Base-by-base conservation (phyloP, 1,140 invertebrate genomes). In the Telenomus remus region DNA sequence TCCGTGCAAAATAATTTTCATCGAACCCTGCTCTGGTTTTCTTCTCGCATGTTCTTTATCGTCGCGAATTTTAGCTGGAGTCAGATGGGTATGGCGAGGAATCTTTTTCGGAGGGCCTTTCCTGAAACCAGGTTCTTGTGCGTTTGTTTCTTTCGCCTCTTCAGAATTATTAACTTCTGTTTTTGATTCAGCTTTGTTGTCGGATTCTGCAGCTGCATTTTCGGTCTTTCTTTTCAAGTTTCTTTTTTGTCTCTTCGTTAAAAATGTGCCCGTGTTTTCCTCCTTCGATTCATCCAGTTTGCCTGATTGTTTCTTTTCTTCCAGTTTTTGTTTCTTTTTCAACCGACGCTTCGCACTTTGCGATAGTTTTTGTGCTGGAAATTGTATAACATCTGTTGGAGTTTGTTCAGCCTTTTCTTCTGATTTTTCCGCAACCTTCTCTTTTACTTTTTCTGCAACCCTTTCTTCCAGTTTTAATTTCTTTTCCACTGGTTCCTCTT, bases 1-100 rank as follows among this genome's bases (percentile, higher is more conserved):
- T 46, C 92, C 92, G 87, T 93, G 91, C 8, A 93, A 90, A 11
- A 88, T 89, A 4, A 91, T 85, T 79, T 89, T 91, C 35, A 86
- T 86, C 8, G 78, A 54, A 46, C 86, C 85, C 73, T 78, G 61
- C 12, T 88, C 81, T 56, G 87, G 86, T 83, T 92, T 92, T 79
- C 89, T 88, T 19, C 89, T 84, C 64, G 79, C 80, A 44, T 85
- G 87, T 60, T 85, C 86, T 72, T 79, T 78, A 66, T 84, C 81
- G 49, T 87, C 85, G 11, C 81, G 71, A 54, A 80, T 53, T 80
- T 86, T 87, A 5, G 64, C 71, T 34, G 54, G 70, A 73, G 12
- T 69, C 12, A 64, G 65, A 57, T 61, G 73, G 47, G 76, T 70
- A 37, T 54, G 49, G 15, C 33, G 59, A 19, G 54, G 56, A 33